These are phyloP conservation scores for Caenorhabditis sp. DNA, from an alignment of 2,888 invertebrate species.

Conservation along the genomic window DNA sequence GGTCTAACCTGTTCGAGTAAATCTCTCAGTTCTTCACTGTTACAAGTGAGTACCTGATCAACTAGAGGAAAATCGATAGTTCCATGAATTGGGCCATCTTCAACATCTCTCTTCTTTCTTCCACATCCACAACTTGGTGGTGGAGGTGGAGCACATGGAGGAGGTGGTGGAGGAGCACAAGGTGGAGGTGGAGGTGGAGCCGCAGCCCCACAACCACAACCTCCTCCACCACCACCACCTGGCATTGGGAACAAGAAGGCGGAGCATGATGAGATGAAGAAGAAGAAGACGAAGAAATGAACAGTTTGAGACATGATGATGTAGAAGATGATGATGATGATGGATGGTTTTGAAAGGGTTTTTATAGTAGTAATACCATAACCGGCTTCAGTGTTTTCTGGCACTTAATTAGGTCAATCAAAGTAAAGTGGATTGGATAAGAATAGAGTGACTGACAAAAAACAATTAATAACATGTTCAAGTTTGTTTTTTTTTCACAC, in stretches of 20 bases:
- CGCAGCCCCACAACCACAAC: slow-evolving; percentile 16
- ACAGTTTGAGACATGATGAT: neutral
- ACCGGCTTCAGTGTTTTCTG: neutral
- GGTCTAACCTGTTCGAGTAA: slow-evolving; percentile 19
- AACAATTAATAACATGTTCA: no score
- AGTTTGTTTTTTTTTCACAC: no score
- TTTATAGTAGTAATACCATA: no score
- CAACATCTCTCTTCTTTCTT: slow-evolving; percentile 24
- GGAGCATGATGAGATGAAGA: slow-evolving; percentile 9
- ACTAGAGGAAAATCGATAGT: slow-evolving; percentile 2
- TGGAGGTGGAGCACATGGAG: slow-evolving; percentile 23
- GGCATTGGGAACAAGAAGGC: slow-evolving; percentile 37
- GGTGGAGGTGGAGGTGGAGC: slow-evolving; percentile 24
- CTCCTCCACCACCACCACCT: slow-evolving; percentile 17
- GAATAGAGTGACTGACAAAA: neutral
- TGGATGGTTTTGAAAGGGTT: neutral
- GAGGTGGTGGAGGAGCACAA: slow-evolving; percentile 23
- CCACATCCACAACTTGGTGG: slow-evolving; percentile 28
- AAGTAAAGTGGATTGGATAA: neutral
- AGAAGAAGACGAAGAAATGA: slow-evolving; percentile 1
- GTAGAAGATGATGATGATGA: neutral
- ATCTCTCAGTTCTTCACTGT: slow-evolving; percentile 17
- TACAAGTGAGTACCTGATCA: slow-evolving; percentile 6
- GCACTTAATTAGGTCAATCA: neutral
- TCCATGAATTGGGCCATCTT: neutral